Conservation (phyloP, 2,888 invertebrate species). For the Drosophila mulleri region DNA sequence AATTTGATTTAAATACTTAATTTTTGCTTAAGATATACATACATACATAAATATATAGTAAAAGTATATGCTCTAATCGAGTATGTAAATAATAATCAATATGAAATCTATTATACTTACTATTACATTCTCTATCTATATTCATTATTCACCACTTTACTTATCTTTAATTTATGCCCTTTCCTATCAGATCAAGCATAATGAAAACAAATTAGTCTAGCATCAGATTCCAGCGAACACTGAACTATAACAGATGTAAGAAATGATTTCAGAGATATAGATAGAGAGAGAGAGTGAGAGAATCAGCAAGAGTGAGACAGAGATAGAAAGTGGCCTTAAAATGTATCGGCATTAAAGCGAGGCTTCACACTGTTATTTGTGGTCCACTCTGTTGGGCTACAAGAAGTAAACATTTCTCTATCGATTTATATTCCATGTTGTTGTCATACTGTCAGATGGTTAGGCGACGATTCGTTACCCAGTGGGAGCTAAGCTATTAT, state of each 20-base stretch:
- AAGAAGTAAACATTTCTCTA: constrained; percentile 8
- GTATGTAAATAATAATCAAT: no score
- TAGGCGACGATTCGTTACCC: constrained; percentile 42
- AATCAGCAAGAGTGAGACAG: background rate
- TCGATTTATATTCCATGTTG: constrained; percentile 15
- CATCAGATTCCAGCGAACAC: background rate
- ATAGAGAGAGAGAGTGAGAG: no score
- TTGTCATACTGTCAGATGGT: constrained; percentile 17
- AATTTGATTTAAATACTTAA: no score
- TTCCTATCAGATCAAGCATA: background rate
- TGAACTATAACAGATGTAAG: background rate
- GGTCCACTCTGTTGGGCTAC: background rate
- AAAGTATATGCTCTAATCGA: no score
- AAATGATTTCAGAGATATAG: background rate
- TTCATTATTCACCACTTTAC: no score
- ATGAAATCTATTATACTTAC: no score
- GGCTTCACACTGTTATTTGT: background rate
- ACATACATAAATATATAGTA: no score
- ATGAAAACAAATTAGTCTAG: background rate
- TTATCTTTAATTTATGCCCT: no score
- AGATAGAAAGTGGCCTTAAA: background rate
- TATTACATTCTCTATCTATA: no score
- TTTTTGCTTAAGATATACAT: no score
- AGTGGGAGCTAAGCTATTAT: constrained; percentile 35
- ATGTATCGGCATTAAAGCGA: background rate